phyloP scores from a whole-genome alignment of 2,888 invertebrate genomes.

The Mesorhabditis sp. region DNA sequence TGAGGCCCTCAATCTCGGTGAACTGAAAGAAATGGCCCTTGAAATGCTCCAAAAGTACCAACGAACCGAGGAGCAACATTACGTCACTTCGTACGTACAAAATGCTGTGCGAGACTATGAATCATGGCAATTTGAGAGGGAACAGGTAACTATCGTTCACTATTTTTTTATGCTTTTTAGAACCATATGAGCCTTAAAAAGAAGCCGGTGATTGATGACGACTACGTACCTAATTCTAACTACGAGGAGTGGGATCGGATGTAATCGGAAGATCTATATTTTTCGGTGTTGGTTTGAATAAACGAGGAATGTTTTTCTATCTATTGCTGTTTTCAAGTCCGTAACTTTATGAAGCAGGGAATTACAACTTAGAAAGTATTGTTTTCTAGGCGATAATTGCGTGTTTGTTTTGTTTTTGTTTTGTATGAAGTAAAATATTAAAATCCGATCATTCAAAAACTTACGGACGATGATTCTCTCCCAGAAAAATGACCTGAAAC shows the following conservation, averaged over 20 bases:
- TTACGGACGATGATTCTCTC: too few species aligned
- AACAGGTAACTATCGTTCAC: slow-evolving; percentile 31
- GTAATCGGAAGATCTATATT: slow-evolving; percentile 16
- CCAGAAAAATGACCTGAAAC: too few species aligned
- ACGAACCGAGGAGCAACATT: slow-evolving; percentile 56
- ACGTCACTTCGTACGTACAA: slow-evolving; percentile 50
- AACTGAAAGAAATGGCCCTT: slow-evolving; percentile 53
- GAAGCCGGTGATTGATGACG: slow-evolving; percentile 40
- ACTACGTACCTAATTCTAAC: slow-evolving; percentile 39
- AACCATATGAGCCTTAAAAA: slow-evolving; percentile 44
- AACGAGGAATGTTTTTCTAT: too few species aligned
- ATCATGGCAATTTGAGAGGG: slow-evolving; percentile 54
- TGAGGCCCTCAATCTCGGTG: slow-evolving; percentile 54
- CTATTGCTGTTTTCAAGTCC: too few species aligned
- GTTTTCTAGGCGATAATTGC: too few species aligned
- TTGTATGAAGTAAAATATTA: too few species aligned
- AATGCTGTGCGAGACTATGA: slow-evolving; percentile 53
- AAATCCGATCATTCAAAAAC: too few species aligned
- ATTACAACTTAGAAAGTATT: too few species aligned
- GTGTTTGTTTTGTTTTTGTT: too few species aligned
- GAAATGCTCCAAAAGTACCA: slow-evolving; percentile 54
- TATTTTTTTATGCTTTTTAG: slow-evolving; percentile 17
- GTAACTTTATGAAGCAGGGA: too few species aligned
- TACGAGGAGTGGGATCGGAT: slow-evolving; percentile 56
- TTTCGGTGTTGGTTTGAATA: background rate